Evolutionary conservation across 1,140 invertebrate species (phyloP), one percentile per base, ranked within the genome.

Genomic region (Caenorhabditis inopinata): DNA sequence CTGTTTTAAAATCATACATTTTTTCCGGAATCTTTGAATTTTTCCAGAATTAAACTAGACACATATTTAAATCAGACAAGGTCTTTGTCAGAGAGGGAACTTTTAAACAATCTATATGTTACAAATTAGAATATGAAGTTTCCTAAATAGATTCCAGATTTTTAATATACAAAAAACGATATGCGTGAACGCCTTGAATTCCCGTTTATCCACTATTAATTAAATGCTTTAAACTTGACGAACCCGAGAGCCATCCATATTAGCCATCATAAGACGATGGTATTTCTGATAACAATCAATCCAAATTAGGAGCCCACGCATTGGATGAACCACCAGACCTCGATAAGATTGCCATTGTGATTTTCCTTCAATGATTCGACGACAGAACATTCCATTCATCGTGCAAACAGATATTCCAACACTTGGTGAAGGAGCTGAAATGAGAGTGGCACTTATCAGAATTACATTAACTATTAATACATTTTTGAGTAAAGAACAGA

Each of bases 201-300:
- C n/a, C 11, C 11, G n/a, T 11, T 46, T n/a, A 46, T 11, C 11
- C 11, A 11, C 45, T 11, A n/a, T n/a, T 11, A 46, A 46, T n/a
- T n/a, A 46, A 46, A 11, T 46, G n/a, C n/a, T n/a, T n/a, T 42
- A 5, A 14, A 42, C 7, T 25, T 7, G 23, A 49, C 45, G 5
- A n/a, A 81, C 80, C n/a, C 73, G 18, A 25, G 80, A 46, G 18
- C 80, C 80, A 45, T 81, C 80, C 74, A 81, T 58, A 25, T 76
- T 58, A 7, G 80, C 51, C 18, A 47, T 42, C 80, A 81, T 76
- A 21, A 81, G 68, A 7, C 62, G 51, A 53, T 77, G 62, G 18
- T 35, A 25, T 27, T 25, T 23, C 4, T 51, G 38, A 35, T 23
- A 48, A 12, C 21, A 29, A 27, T 81, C 80, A 6, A 81, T 68